Conservation (phyloP, 2,113 vertebrate species). For the Crotalus tigris region DNA sequence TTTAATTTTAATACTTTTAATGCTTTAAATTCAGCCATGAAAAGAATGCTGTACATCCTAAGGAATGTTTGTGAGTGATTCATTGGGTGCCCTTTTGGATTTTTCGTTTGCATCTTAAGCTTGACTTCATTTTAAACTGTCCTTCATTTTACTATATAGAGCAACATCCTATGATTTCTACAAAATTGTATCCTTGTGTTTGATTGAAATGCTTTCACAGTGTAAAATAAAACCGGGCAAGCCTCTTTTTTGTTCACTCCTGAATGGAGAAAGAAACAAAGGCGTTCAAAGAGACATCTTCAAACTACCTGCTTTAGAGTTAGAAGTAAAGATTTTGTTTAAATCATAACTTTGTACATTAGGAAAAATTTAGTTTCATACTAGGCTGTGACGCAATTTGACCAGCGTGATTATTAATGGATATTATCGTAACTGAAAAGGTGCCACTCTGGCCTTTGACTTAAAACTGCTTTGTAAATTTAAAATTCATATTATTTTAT, state of each 20-base stretch:
- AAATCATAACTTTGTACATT: conserved; percentile 14
- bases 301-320: conserved; percentile 32
- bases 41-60: conserved; percentile 49
- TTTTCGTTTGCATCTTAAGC: conserved; percentile 31
- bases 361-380: conserved; percentile 38
- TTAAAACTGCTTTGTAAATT: conserved; percentile 14
- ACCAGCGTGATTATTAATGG: conserved; percentile 27
- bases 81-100: conserved; percentile 36
- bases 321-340: conserved; percentile 36
- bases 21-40: conserved; percentile 60
- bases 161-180: not conserved
- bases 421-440: conserved; percentile 48
- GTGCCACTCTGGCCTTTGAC: conserved; percentile 34
- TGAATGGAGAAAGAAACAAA: conserved; percentile 20
- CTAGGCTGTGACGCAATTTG: conserved; percentile 30
- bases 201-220: conserved; percentile 59
- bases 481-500: conserved; percentile 23
- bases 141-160: conserved; percentile 56
- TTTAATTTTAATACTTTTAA: conserved; percentile 51
- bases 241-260: conserved; percentile 34
- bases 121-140: conserved; percentile 38
- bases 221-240: conserved; percentile 38
- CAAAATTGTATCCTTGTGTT: conserved; percentile 43
- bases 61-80: conserved; percentile 64
- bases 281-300: conserved; percentile 17